These are phyloP conservation scores for Drosophila paulistorum DNA, from an alignment of 1,140 invertebrate species.

Conservation along the genomic window DNA sequence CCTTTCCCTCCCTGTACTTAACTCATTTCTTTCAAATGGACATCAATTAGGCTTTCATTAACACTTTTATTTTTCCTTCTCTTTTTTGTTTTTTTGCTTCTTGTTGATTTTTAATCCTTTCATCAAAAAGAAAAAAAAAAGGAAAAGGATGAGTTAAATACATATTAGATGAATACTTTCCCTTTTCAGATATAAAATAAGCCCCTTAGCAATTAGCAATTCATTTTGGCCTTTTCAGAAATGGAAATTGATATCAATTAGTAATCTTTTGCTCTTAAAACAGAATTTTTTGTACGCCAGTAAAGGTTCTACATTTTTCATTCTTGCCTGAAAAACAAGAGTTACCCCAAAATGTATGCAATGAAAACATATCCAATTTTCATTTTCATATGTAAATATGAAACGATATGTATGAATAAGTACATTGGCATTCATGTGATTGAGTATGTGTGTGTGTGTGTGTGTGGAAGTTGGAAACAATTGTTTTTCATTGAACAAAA, in stretches of 20 bases:
- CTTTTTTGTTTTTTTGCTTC: neutral
- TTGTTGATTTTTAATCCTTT: slow-evolving; percentile 3
- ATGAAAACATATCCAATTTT: neutral
- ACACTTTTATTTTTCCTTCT: neutral
- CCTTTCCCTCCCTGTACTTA: neutral
- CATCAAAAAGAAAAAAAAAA: slow-evolving; percentile 1
- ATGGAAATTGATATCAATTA: neutral
- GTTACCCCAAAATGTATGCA: too few species aligned
- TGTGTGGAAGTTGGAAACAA: too few species aligned
- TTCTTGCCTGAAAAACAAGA: too few species aligned
- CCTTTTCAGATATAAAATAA: neutral
- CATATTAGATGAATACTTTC: neutral
- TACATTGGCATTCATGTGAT: too few species aligned
- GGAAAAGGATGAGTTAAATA: neutral
- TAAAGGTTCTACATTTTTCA: too few species aligned
- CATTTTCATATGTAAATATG: neutral
- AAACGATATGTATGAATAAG: neutral
- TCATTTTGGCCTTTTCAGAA: neutral
- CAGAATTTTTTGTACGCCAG: too few species aligned
- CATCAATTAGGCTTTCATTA: slow-evolving; percentile 2
- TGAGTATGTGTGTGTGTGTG: too few species aligned
- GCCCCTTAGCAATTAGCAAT: neutral
- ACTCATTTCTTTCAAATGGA: neutral
- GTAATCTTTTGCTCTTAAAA: neutral
- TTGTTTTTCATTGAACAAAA: too few species aligned